phyloP scores from a whole-genome alignment of 2,797 vertebrate species.

The Gymnocypris eckloni region DNA sequence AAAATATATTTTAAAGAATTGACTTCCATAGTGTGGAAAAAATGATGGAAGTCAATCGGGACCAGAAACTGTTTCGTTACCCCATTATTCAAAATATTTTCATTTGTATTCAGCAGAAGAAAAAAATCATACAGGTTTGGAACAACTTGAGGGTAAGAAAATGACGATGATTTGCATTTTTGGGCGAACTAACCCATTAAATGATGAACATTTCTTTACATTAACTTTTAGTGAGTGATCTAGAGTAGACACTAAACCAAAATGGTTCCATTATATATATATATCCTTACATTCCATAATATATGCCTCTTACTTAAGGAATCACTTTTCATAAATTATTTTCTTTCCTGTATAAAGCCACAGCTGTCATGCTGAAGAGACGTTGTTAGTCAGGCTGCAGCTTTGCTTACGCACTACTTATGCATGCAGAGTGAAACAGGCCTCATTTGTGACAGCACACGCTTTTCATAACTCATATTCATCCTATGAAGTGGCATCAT shows the following conservation, averaged over 20 bases:
- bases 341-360: neutral
- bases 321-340: neutral
- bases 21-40: neutral
- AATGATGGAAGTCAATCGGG: neutral
- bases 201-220: neutral
- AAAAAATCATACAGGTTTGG: neutral
- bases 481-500: conserved; percentile 13
- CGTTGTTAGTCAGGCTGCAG: conserved; percentile 4
- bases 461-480: conserved; percentile 24
- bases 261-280: neutral
- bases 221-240: neutral
- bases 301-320: neutral
- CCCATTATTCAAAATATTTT: neutral
- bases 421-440: conserved; percentile 34
- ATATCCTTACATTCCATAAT: neutral
- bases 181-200: neutral
- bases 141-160: neutral
- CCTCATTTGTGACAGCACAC: conserved; percentile 18
- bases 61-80: neutral
- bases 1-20: neutral
- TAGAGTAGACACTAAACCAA: neutral
- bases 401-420: neutral
- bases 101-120: neutral
- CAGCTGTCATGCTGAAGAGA: conserved; percentile 7
- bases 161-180: neutral